Evolutionary conservation across 2,113 vertebrate genomes (phyloP).

Genomic region (Channa maculata): DNA sequence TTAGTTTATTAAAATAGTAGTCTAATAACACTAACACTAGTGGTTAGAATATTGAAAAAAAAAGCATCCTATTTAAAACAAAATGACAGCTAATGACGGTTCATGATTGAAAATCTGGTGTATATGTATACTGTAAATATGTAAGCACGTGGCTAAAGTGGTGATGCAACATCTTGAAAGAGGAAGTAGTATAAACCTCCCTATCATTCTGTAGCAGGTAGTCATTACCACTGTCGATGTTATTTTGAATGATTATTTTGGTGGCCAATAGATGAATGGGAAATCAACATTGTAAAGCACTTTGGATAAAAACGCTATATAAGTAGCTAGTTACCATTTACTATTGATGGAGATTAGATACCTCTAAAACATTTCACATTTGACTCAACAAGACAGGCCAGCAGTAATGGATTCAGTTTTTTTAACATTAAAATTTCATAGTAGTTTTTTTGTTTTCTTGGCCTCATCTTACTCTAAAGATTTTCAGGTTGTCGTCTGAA

Average conservation of each 20-base stretch:
- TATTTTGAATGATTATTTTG: conserved; percentile 7
- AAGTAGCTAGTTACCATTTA: no score
- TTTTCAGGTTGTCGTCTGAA: conserved; percentile 44
- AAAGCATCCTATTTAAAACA: not conserved
- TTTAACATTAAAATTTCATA: conserved; percentile 3
- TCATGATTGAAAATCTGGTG: not conserved
- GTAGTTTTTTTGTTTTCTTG: conserved; percentile 17
- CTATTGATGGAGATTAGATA: no score
- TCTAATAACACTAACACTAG: not conserved
- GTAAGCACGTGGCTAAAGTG: not conserved
- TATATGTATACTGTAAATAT: not conserved
- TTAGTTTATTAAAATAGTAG: not conserved
- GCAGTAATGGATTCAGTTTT: no score
- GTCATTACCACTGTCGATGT: conserved; percentile 31
- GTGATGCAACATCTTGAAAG: not conserved
- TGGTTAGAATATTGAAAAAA: no score
- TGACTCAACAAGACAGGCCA: no score
- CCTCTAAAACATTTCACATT: no score
- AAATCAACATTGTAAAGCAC: no score
- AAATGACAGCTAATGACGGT: not conserved
- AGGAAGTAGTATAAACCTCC: not conserved
- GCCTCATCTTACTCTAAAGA: conserved; percentile 36
- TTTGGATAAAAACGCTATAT: no score
- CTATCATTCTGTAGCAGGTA: conserved; percentile 12
- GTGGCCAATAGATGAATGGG: no score